A percentile compares a stretch with the other conserved stretches of the same genome.
Evolutionary conservation across 1,140 invertebrate genomes (phyloP).

Genomic region (Campoletis sonorensis): DNA sequence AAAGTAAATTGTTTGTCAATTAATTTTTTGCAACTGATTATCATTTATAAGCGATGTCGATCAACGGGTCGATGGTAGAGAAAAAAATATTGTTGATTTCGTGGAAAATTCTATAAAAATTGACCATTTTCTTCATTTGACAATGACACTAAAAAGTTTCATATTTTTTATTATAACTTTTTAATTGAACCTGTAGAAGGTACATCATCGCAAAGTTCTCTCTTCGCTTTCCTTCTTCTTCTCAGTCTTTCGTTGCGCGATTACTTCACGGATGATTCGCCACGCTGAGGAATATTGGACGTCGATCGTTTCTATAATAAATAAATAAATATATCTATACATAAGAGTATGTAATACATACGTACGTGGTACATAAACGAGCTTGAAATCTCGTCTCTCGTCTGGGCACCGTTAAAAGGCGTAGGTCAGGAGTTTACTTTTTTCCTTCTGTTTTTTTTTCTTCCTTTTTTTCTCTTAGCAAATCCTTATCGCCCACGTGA

Average conservation of each 20-base stretch:
- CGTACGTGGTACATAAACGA: not conserved
- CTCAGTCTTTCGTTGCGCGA: not conserved
- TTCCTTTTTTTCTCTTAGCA: too few species aligned
- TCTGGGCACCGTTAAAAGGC: not conserved
- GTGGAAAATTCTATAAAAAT: too few species aligned
- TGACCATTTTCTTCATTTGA: too few species aligned
- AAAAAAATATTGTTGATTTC: too few species aligned
- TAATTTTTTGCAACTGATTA: too few species aligned
- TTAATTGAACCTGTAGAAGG: not conserved
- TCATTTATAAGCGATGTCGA: too few species aligned
- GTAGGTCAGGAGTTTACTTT: conserved; percentile 2
- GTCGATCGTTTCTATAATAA: not conserved
- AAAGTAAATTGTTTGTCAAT: too few species aligned
- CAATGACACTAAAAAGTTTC: too few species aligned
- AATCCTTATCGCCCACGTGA: not conserved
- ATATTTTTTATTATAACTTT: not conserved
- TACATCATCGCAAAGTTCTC: not conserved
- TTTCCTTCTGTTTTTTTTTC: not conserved
- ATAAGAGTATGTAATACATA: not conserved
- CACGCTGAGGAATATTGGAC: not conserved
- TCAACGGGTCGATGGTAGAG: too few species aligned
- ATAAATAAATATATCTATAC: not conserved
- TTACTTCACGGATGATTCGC: conserved; percentile 10
- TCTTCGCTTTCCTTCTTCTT: not conserved
- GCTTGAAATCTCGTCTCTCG: not conserved